Evolutionary conservation across 2,888 invertebrate genomes (phyloP).

Genomic region (Celastrina argiolus): DNA sequence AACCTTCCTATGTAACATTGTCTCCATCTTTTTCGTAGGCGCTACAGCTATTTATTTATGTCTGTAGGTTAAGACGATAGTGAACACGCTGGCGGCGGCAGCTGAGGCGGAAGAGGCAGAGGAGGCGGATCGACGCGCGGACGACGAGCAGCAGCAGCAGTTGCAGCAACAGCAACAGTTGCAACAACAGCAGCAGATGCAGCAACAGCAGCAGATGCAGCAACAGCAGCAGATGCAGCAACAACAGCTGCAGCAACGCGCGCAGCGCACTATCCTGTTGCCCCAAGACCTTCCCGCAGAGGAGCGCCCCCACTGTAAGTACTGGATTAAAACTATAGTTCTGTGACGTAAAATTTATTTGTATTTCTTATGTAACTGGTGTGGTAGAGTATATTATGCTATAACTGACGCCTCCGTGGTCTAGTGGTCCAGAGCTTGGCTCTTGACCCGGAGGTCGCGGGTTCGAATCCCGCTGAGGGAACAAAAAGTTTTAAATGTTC

Average conservation of each 20-base stretch:
- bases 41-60: background rate
- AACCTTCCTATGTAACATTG: background rate
- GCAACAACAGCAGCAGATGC: conserved; percentile 28
- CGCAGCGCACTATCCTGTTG: conserved; percentile 75
- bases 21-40: background rate
- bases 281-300: conserved; percentile 79
- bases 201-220: conserved; percentile 36
- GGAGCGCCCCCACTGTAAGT: conserved; percentile 88
- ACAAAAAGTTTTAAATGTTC: no score
- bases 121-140: conserved; percentile 45
- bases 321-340: no score
- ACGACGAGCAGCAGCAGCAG: conserved; percentile 39
- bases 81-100: conserved; percentile 66
- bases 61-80: conserved; percentile 65
- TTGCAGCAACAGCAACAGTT: conserved; percentile 29
- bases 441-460: no score
- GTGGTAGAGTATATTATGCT: no score
- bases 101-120: conserved; percentile 56
- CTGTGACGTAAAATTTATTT: no score
- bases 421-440: no score
- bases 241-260: conserved; percentile 54
- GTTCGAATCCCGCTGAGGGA: no score
- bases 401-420: no score
- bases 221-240: no score
- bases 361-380: no score